Conservation (phyloP, 2,113 vertebrate genomes). For the Bettongia penicillata region DNA sequence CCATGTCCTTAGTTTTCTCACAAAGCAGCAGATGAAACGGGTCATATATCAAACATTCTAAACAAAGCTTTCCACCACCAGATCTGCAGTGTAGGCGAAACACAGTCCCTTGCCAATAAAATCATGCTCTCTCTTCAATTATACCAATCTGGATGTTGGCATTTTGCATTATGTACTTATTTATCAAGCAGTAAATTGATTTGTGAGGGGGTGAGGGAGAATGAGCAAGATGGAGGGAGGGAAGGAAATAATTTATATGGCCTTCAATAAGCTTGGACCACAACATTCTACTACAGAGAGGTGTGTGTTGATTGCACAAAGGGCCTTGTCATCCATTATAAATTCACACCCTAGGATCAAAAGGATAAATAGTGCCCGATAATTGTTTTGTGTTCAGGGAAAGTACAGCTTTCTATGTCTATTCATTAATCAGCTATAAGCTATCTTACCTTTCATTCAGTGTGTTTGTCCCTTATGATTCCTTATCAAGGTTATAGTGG, state of each 20-base stretch:
- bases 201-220: constrained; percentile 67
- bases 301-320: constrained; percentile 73
- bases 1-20: constrained; percentile 45
- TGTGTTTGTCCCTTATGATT: neutral
- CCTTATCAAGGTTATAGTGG: neutral
- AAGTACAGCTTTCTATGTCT: constrained; percentile 7
- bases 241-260: constrained; percentile 9
- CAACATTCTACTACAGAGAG: constrained; percentile 46
- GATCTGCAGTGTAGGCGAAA: constrained; percentile 47
- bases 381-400: constrained; percentile 43
- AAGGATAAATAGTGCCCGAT: constrained; percentile 54
- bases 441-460: neutral
- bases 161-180: constrained; percentile 77
- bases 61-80: constrained; percentile 72
- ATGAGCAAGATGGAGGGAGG: constrained; percentile 27
- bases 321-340: constrained; percentile 15
- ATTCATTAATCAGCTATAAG: neutral
- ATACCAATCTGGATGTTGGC: constrained; percentile 76
- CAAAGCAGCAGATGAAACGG: constrained; percentile 19
- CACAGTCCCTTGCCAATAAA: constrained; percentile 65
- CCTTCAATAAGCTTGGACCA: constrained; percentile 48
- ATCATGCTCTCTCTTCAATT: constrained; percentile 69
- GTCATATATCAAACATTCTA: constrained; percentile 42
- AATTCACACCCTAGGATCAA: constrained; percentile 43
- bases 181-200: constrained; percentile 81